phyloP scores from a whole-genome alignment of 2,888 invertebrate species.

The Polia nebulosa region DNA sequence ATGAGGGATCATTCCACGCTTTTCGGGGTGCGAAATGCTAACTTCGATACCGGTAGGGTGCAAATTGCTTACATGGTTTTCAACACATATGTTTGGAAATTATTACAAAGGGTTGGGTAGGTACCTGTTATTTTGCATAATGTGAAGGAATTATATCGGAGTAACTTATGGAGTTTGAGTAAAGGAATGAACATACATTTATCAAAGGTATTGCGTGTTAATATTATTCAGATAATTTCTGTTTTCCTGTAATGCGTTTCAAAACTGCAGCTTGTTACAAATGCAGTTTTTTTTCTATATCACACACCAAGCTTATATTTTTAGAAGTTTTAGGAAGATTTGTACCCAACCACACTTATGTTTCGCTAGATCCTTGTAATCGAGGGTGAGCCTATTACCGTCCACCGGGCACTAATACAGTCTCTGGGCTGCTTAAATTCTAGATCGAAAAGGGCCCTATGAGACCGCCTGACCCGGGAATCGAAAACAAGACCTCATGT shows the following conservation, averaged over 20 bases:
- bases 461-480: no score
- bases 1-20: neutral
- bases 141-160: conserved; percentile 30
- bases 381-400: no score
- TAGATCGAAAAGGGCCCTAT: no score
- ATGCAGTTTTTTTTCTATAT: neutral
- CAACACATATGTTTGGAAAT: conserved; percentile 38
- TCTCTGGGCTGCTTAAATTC: no score
- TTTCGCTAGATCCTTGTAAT: no score
- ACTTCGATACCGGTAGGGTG: conserved; percentile 17
- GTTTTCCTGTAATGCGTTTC: neutral
- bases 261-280: neutral
- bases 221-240: neutral
- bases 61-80: conserved; percentile 43
- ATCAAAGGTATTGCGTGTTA: conserved; percentile 16
- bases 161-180: conserved; percentile 3
- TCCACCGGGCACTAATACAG: no score
- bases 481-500: no score
- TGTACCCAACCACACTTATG: no score
- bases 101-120: conserved; percentile 44
- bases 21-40: conserved; percentile 26
- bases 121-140: conserved; percentile 41
- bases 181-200: neutral
- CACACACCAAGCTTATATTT: no score
- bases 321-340: neutral